Conservation (phyloP, 2,888 invertebrate species). For the Operophtera brumata region DNA sequence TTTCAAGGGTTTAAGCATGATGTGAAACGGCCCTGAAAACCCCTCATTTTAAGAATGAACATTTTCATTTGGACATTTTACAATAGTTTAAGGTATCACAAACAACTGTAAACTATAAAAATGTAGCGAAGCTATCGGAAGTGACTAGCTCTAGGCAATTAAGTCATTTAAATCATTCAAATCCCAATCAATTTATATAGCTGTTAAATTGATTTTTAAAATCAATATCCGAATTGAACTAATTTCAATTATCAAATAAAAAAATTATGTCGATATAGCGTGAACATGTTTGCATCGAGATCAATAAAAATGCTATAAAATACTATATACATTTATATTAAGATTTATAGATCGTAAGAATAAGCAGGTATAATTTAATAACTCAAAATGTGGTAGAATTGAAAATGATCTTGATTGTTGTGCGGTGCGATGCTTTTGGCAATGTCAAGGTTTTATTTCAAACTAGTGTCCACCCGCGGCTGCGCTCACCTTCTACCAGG, state of each 20-base stretch:
- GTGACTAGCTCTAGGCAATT: conserved; percentile 5
- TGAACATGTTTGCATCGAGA: conserved; percentile 20
- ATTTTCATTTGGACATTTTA: no score
- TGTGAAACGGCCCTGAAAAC: no score
- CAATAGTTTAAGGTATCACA: no score
- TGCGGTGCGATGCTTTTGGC: not conserved
- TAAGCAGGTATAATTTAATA: conserved; percentile 4
- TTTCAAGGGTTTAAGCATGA: no score
- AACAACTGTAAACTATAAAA: no score
- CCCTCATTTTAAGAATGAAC: no score
- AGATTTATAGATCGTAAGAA: conserved; percentile 19
- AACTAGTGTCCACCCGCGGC: no score
- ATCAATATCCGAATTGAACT: conserved; percentile 23
- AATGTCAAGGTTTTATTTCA: conserved; percentile 11
- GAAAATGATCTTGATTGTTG: not conserved
- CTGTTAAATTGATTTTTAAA: conserved; percentile 23
- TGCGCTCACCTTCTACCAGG: no score
- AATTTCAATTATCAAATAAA: conserved; percentile 21
- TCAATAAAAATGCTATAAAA: conserved; percentile 27
- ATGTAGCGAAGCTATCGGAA: no score
- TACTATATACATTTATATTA: not conserved
- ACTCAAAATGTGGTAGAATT: conserved; percentile 2
- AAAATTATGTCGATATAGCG: conserved; percentile 17
- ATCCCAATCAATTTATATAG: conserved; percentile 27
- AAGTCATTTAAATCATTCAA: conserved; percentile 19